Base-by-base conservation (phyloP, 2,797 vertebrate species). In the Myripristis murdjan region DNA sequence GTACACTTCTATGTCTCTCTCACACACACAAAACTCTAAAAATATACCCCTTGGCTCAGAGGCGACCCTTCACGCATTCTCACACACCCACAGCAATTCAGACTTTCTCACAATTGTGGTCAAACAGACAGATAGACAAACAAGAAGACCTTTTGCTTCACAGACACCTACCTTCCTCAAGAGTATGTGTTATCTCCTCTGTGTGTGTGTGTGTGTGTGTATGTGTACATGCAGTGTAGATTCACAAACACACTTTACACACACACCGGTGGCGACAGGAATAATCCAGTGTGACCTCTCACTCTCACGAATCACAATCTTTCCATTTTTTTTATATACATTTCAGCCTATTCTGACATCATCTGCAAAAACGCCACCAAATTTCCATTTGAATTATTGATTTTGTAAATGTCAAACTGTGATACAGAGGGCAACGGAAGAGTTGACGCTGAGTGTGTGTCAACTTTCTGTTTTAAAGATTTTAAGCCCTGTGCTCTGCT, bases 161-260 rank as follows among this genome's bases (percentile, higher is more conserved):
- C 60, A 88, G 75, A 89, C 87, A 69, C 87, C 91, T 85, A 89
- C 87, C 71, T 86, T 88, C 84, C 85, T 86, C 73, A n/a, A n/a
- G n/a, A n/a, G n/a, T 82, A 51, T 60, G 52, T 84, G 10, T 83
- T 66, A 73, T 77, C 73, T 82, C 15, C 22, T n/a, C n/a, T n/a
- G n/a, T n/a, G n/a, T 56, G 16, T 57, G 16, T 60, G 44, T 52
- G 24, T 43, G 31, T 74, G 54, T 47, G 48, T 56, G 20, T 61
- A 47, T 28, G n/a, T 59, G 23, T 57, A 37, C n/a, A 44, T 70
- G 49, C 75, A 11, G 6, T 6, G 1, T 60, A 81, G 31, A 64
- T 51, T 65, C 62, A 41, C 60, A 56, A 54, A 59, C 77, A 73
- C 62, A 58, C 20, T 56, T 28, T 2, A 28, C 26, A 56, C 23